These are phyloP conservation scores for Prochilodus magdalenae DNA, from an alignment of 2,113 vertebrate species.

Conservation along the genomic window DNA sequence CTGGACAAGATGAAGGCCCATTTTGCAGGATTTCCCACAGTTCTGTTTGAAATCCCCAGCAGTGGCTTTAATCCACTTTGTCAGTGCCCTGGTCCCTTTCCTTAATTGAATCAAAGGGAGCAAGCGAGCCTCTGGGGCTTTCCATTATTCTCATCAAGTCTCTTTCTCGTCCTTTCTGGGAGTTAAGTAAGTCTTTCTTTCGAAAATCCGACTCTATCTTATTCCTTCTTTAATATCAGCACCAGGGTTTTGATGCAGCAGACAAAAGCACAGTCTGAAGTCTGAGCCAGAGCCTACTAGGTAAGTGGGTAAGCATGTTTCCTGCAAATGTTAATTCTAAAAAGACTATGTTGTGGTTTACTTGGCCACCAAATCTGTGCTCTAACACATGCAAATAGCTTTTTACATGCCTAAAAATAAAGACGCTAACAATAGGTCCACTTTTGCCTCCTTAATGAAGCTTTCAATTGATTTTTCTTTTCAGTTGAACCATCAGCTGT, in stretches of 20 bases:
- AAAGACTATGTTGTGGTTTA: neutral
- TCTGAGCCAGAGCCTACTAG: neutral
- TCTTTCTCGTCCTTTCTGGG: slow-evolving; percentile 1
- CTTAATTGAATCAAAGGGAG: slow-evolving; percentile 25
- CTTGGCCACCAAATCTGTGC: neutral
- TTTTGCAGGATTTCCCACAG: slow-evolving; percentile 53
- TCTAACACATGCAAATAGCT: neutral
- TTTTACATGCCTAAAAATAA: too few relatives aligned
- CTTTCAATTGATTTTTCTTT: too few relatives aligned
- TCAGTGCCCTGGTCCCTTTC: slow-evolving; percentile 37
- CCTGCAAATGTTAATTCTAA: neutral
- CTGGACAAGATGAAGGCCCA: neutral
- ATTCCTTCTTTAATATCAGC: neutral
- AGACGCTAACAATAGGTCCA: too few relatives aligned
- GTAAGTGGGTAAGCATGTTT: neutral
- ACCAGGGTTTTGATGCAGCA: neutral
- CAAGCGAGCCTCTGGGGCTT: slow-evolving; percentile 40
- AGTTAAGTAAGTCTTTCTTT: slow-evolving; percentile 47
- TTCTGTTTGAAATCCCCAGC: slow-evolving; percentile 59
- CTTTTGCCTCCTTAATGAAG: too few relatives aligned
- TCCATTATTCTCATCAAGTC: slow-evolving; percentile 42
- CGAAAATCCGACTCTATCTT: slow-evolving; percentile 9
- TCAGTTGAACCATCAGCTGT: too few relatives aligned
- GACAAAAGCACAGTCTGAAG: neutral
- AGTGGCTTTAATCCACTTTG: slow-evolving; percentile 62